Evolutionary conservation across 2,113 vertebrate genomes (phyloP), one percentile per base, ranked within the genome.

Genomic region (Redunca redunca): DNA sequence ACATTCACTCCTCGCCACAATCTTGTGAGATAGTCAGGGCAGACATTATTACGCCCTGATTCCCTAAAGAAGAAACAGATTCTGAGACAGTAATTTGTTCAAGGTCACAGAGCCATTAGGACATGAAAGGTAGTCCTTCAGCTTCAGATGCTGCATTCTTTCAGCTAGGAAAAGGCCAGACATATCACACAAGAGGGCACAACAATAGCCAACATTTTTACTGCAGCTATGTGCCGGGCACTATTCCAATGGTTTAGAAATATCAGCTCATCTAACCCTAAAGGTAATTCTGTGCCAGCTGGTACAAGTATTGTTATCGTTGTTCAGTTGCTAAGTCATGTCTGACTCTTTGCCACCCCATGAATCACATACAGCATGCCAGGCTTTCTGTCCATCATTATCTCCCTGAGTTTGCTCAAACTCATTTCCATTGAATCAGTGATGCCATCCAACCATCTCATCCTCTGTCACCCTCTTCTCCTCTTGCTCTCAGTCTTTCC

Each of bases 41-140:
- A 23, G 57, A 33, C 25, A 1, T 43, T 52, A 83, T n/a, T 12
- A 53, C 6, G 16, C 13, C 53, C 43, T 23, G 83, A n/a, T 43
- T 95, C 67, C 67, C 74, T 10, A 4, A n/a, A 77, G 91, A 74
- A 30, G 62, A 83, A 16, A 30, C 53, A 14, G 50, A 62, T 12
- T 14, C 43, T 7, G 64, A 60, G 57, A n/a, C 6, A 2, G 83
- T 52, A 33, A 52, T 78, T 55, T 46, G 55, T 43, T 85, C 88
- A 80, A 95, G 91, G 96, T 95, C 88, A 67, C 95, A 57, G 21
- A 96, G 71, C 85, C 57, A 28, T 46, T 28, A 82, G 78, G 26
- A 28, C 12, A 6, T 64, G 71, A 86, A 91, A 82, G 83, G 23
- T 40, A 9, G 40, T 10, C 50, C 93, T 77, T 36, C 33, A 57